These are phyloP conservation scores for Drosophila lowei DNA, from an alignment of 1,140 invertebrate genomes.

Conservation along the genomic window DNA sequence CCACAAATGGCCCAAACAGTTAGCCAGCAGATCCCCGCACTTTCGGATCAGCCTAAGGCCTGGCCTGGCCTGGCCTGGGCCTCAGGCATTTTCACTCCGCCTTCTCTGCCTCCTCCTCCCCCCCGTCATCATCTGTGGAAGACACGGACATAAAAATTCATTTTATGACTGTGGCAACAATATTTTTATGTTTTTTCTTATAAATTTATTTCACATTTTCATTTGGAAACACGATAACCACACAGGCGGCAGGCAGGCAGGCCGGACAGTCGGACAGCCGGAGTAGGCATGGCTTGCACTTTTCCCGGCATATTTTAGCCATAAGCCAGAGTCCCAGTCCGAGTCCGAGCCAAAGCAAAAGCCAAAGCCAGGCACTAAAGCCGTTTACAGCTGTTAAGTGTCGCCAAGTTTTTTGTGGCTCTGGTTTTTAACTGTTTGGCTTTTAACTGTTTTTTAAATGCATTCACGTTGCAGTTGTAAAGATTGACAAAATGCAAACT, in stretches of 20 bases:
- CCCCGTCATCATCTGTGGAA: background rate
- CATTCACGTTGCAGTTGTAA: constrained; percentile 61
- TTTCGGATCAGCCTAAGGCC: constrained; percentile 14
- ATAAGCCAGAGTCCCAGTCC: constrained; percentile 8
- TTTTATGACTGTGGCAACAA: constrained; percentile 53
- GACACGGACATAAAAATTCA: constrained; percentile 33
- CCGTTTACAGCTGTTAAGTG: constrained; percentile 69
- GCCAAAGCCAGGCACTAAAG: constrained; percentile 15
- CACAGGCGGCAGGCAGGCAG: background rate
- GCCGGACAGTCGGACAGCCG: background rate
- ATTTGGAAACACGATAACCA: constrained; percentile 48
- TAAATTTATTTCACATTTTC: constrained; percentile 58
- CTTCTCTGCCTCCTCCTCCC: constrained; percentile 14
- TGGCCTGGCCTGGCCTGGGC: background rate
- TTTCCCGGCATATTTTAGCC: constrained; percentile 29
- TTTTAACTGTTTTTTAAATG: constrained; percentile 66
- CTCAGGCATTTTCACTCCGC: constrained; percentile 1
- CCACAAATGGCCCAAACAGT: constrained; percentile 61
- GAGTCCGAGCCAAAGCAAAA: background rate
- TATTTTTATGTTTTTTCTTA: constrained; percentile 50
- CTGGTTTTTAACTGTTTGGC: constrained; percentile 29
- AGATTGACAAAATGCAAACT: constrained; percentile 60
- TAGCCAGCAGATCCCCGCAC: constrained; percentile 33
- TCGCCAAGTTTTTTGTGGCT: constrained; percentile 67
- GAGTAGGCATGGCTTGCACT: constrained; percentile 28